A percentile compares a stretch with the other conserved stretches of the same genome.
phyloP scores from a whole-genome alignment of 2,113 vertebrate genomes.

The Fulica atra region DNA sequence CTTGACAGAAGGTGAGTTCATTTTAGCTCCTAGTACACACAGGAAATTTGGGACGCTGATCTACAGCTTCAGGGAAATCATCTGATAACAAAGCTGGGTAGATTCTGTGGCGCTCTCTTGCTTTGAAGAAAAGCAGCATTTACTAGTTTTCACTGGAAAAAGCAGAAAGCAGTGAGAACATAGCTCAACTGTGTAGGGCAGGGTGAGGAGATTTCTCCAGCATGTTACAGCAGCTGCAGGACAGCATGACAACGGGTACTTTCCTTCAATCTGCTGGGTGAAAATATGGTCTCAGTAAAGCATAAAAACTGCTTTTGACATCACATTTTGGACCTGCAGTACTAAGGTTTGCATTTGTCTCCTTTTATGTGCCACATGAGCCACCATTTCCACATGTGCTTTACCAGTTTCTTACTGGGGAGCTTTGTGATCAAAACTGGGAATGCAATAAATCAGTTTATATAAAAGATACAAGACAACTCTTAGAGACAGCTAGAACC shows the following conservation, averaged over 20 bases:
- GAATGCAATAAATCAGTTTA: not conserved
- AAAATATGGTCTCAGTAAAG: not conserved
- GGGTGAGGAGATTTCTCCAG: not conserved
- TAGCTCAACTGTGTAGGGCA: not conserved
- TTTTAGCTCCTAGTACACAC: conserved; percentile 38
- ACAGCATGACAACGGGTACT: not conserved
- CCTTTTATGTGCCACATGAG: not conserved
- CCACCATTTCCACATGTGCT: not conserved
- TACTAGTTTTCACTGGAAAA: not conserved
- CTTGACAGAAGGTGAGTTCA: conserved; percentile 49
- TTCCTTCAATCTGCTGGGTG: not conserved
- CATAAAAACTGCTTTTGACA: not conserved
- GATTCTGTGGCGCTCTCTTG: not conserved
- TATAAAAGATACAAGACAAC: not conserved
- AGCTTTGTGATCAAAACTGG: not conserved
- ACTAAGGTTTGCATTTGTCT: not conserved
- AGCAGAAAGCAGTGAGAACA: not conserved
- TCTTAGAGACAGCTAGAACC: not conserved
- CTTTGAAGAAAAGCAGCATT: not conserved
- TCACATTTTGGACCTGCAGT: not conserved
- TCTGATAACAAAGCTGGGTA: not conserved
- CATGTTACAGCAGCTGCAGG: not conserved
- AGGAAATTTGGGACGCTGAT: not conserved
- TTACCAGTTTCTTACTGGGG: not conserved
- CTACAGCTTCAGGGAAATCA: not conserved